Evolutionary conservation across 2,888 invertebrate species (phyloP).

Genomic region (Gymnosoma rotundatum): DNA sequence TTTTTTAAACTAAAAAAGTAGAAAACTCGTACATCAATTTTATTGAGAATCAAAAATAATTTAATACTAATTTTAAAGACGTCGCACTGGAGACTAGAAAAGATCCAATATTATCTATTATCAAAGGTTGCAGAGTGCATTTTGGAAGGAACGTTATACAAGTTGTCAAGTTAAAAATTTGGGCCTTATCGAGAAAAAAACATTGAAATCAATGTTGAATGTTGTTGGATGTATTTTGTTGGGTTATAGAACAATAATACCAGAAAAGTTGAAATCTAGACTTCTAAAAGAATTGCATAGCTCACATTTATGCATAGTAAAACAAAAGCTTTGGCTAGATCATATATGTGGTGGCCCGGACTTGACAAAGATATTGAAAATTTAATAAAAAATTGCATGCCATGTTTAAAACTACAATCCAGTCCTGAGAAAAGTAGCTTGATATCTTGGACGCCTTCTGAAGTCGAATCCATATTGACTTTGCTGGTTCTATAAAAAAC

Average conservation of each 20-base stretch:
- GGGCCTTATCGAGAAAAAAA: constrained; percentile 69
- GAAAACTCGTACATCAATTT: constrained; percentile 56
- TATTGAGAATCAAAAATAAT: constrained; percentile 48
- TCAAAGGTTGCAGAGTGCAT: constrained; percentile 38
- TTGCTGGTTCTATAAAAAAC: constrained; percentile 66
- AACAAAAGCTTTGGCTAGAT: constrained; percentile 62
- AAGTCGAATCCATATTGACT: constrained; percentile 65
- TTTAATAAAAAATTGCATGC: constrained; percentile 55
- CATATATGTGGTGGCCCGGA: constrained; percentile 68
- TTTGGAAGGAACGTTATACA: constrained; percentile 24
- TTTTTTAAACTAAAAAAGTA: constrained; percentile 4
- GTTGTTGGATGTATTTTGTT: constrained; percentile 55
- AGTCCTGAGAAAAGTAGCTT: constrained; percentile 64
- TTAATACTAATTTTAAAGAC: constrained; percentile 55
- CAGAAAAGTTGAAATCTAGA: constrained; percentile 17
- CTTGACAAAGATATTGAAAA: constrained; percentile 61
- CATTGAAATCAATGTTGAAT: constrained; percentile 72
- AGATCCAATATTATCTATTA: constrained; percentile 47
- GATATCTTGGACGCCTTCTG: constrained; percentile 64
- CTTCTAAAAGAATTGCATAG: constrained; percentile 29
- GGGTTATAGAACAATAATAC: constrained; percentile 42
- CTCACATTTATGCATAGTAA: constrained; percentile 30
- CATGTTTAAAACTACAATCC: constrained; percentile 61
- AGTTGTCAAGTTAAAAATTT: constrained; percentile 42
- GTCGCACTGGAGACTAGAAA: constrained; percentile 53